Percentiles rank a stretch among this genome's conserved stretches.
These are phyloP conservation scores for Xestia rhomboidea DNA, from an alignment of 2,888 invertebrate species.

Conservation along the genomic window DNA sequence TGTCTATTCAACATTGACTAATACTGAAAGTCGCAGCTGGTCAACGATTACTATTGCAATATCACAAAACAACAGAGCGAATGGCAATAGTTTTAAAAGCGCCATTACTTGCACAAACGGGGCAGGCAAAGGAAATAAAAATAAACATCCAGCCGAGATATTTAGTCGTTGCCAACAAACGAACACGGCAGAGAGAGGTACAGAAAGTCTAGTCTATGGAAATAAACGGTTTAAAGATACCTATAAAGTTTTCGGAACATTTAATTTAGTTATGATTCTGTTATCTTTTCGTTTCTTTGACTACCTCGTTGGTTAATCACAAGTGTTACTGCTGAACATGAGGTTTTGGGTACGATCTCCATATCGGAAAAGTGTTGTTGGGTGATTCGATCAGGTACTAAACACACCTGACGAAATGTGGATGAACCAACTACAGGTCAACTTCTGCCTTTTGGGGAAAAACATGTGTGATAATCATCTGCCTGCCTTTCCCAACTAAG, in stretches of 20 bases:
- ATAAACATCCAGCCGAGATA: slow-evolving; percentile 61
- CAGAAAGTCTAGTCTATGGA: slow-evolving; percentile 35
- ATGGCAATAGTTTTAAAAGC: slow-evolving; percentile 65
- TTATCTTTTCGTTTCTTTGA: not conserved
- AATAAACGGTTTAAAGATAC: not conserved
- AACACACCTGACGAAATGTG: not conserved
- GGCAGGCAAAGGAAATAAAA: slow-evolving; percentile 61
- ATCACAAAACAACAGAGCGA: slow-evolving; percentile 56
- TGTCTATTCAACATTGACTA: slow-evolving; percentile 4
- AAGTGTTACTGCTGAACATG: not conserved
- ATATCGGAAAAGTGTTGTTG: not conserved
- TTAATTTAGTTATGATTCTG: not conserved
- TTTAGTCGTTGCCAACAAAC: slow-evolving; percentile 56
- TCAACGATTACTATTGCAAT: slow-evolving; percentile 41
- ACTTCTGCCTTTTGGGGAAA: not conserved
- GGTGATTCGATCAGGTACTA: not conserved
- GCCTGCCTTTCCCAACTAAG: not conserved
- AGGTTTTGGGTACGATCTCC: not conserved
- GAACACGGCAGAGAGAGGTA: not conserved
- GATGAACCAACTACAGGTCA: not conserved
- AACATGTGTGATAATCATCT: not conserved
- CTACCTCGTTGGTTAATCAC: not conserved
- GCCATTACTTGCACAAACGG: slow-evolving; percentile 65
- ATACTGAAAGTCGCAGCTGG: slow-evolving; percentile 50
- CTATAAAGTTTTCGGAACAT: not conserved